Conservation (phyloP, 2,888 invertebrate species). For the Drosophila falleni region DNA sequence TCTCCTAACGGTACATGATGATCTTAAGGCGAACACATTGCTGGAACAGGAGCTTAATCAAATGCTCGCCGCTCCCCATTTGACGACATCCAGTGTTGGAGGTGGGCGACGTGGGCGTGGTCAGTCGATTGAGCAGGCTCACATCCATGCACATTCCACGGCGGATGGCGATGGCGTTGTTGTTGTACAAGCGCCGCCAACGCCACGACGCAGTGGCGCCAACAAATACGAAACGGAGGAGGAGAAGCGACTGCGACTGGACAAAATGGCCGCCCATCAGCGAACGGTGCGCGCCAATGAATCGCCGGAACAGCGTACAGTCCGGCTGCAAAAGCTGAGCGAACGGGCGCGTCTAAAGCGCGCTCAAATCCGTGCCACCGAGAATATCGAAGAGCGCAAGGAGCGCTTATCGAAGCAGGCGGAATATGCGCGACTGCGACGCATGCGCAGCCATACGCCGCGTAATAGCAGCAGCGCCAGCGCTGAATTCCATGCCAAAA, state of each 20-base stretch:
- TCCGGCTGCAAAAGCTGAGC: conserved; percentile 83
- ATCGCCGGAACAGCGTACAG: conserved; percentile 83
- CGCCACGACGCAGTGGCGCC: conserved; percentile 80
- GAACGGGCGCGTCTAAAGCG: conserved; percentile 84
- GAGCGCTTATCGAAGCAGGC: conserved; percentile 84
- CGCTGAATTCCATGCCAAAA: conserved; percentile 71
- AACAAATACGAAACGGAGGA: conserved; percentile 85
- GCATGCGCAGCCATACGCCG: conserved; percentile 84
- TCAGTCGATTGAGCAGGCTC: conserved; percentile 57
- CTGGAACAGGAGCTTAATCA: conserved; percentile 85
- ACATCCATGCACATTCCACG: conserved; percentile 81
- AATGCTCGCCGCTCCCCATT: conserved; percentile 80
- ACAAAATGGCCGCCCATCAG: conserved; percentile 85
- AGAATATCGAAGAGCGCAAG: conserved; percentile 83
- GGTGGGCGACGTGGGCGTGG: conserved; percentile 79
- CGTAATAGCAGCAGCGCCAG: conserved; percentile 78
- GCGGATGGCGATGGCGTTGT: conserved; percentile 56
- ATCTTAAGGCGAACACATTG: conserved; percentile 83
- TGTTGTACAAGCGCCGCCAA: conserved; percentile 21
- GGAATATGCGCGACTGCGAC: conserved; percentile 84
- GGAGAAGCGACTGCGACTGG: conserved; percentile 83
- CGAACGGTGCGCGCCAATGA: conserved; percentile 84
- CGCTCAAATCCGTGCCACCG: conserved; percentile 83
- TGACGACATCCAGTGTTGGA: conserved; percentile 27
- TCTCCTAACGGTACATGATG: conserved; percentile 54